Percentiles rank a stretch among this genome's conserved stretches.
phyloP scores from a whole-genome alignment of 2,113 vertebrate genomes.

The Sinosuthora webbiana region DNA sequence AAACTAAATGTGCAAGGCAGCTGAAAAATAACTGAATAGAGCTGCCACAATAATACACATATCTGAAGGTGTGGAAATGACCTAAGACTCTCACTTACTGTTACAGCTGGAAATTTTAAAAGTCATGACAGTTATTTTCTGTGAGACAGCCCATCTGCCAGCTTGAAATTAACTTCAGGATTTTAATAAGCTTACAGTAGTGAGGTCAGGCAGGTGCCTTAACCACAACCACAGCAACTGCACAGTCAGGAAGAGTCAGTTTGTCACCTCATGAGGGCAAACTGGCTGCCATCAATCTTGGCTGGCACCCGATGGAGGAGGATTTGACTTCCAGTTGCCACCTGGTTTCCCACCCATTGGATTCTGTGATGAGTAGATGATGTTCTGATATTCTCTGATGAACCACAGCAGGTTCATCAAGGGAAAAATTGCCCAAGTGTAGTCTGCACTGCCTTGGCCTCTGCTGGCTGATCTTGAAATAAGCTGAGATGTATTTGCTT shows the following conservation, averaged over 20 bases:
- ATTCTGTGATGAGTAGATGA: background rate
- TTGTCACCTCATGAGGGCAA: background rate
- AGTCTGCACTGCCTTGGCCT: background rate
- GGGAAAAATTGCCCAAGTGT: background rate
- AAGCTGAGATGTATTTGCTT: background rate
- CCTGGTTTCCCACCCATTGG: background rate
- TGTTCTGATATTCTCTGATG: background rate
- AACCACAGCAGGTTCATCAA: background rate
- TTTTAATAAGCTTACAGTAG: background rate
- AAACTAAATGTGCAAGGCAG: background rate
- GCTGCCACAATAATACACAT: background rate
- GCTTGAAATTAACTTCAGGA: background rate
- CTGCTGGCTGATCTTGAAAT: background rate
- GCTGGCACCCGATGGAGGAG: background rate
- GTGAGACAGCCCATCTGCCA: background rate
- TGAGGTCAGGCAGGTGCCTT: background rate
- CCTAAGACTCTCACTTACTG: background rate
- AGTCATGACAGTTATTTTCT: background rate
- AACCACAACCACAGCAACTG: background rate
- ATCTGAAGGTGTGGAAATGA: background rate
- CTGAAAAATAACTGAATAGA: background rate
- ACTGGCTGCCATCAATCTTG: background rate
- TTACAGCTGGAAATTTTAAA: background rate
- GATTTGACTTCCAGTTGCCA: background rate
- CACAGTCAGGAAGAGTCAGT: background rate